Evolutionary conservation across 2,888 invertebrate genomes (phyloP).

Genomic region (Pecten maximus): DNA sequence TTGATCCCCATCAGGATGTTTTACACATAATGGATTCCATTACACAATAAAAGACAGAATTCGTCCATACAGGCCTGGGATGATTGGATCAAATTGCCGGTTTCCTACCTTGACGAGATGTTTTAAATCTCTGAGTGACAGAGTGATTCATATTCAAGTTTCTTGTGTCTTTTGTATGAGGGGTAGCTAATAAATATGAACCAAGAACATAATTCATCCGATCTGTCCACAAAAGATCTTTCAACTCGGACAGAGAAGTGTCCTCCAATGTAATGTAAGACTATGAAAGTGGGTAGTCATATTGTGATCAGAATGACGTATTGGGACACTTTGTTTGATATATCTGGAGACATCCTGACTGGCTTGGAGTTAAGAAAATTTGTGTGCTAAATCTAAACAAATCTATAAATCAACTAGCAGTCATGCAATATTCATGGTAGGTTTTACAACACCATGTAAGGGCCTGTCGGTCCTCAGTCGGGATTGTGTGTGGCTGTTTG

Average conservation of each 20-base stretch:
- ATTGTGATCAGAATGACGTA: neutral
- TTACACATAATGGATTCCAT: conserved; percentile 4
- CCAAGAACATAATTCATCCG: neutral
- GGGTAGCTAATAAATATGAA: neutral
- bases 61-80: neutral
- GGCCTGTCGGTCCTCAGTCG: neutral
- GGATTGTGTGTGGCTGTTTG: conserved; percentile 6
- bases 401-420: conserved; percentile 33
- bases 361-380: neutral
- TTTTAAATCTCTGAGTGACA: conserved; percentile 13
- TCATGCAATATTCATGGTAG: conserved; percentile 31
- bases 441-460: neutral
- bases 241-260: neutral
- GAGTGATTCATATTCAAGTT: conserved; percentile 21
- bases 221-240: conserved; percentile 26
- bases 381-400: conserved; percentile 33
- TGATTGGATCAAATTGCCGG: conserved; percentile 13
- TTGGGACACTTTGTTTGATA: conserved; percentile 17
- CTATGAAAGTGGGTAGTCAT: conserved; percentile 4
- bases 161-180: conserved; percentile 10
- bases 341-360: conserved; percentile 18
- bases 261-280: neutral
- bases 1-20: neutral
- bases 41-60: neutral
- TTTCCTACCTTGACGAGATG: conserved; percentile 10